These are phyloP conservation scores for Drepanosiphum platanoidis DNA, from an alignment of 2,888 invertebrate genomes.

Conservation along the genomic window DNA sequence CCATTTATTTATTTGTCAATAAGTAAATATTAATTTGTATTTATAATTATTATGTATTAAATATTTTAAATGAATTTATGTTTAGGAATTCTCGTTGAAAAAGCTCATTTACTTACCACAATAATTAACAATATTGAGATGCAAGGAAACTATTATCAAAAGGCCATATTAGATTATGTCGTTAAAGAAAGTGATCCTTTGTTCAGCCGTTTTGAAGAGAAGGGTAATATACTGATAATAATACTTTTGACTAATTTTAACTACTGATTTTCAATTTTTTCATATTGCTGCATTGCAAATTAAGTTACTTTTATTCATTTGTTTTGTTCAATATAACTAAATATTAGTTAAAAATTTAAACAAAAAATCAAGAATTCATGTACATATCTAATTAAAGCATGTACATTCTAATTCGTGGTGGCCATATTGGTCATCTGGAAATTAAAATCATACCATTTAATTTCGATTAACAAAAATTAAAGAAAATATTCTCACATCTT, in stretches of 20 bases:
- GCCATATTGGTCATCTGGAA: too few species aligned
- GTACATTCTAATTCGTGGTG: too few species aligned
- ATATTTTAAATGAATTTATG: not conserved
- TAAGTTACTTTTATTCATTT: not conserved
- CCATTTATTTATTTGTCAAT: not conserved
- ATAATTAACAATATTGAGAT: slow-evolving; percentile 92
- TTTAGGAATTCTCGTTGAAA: slow-evolving; percentile 81
- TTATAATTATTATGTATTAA: not conserved
- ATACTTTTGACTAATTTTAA: not conserved
- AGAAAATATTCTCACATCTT: too few species aligned
- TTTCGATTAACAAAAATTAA: too few species aligned
- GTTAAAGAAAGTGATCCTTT: slow-evolving; percentile 78
- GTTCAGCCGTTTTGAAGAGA: slow-evolving; percentile 67
- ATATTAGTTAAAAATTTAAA: too few species aligned
- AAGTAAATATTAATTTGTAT: not conserved
- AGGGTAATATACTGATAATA: slow-evolving; percentile 47
- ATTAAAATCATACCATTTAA: too few species aligned
- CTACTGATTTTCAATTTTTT: not conserved
- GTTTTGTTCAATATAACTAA: not conserved
- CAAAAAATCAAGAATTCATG: too few species aligned
- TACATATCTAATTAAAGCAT: too few species aligned
- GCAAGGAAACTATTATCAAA: slow-evolving; percentile 83
- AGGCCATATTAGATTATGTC: slow-evolving; percentile 82
- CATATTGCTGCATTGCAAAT: not conserved
- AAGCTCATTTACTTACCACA: slow-evolving; percentile 85